phyloP scores from a whole-genome alignment of 30 jellyfish, hydroid and myxozoan genomes.

The Sanderia malayensis region DNA sequence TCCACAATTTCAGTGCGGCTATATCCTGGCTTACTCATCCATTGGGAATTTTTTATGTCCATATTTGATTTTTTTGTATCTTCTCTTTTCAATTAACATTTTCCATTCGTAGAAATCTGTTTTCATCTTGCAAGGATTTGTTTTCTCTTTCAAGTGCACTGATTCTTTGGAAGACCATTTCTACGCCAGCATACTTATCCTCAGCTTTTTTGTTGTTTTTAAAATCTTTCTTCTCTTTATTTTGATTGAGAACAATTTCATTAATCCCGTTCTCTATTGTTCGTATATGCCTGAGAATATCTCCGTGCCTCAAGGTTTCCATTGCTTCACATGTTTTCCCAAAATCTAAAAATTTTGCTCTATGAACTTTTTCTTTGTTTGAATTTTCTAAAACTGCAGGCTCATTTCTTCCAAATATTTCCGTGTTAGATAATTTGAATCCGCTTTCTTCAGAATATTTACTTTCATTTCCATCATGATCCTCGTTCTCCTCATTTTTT shows the following conservation, averaged over 20 bases:
- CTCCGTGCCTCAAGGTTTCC: neutral
- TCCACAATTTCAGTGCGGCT: neutral
- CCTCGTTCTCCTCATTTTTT: neutral
- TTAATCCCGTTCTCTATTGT: neutral
- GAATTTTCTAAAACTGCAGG: neutral
- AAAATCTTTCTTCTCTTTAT: neutral
- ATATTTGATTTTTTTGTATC: neutral
- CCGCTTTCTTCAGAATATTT: neutral
- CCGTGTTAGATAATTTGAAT: neutral
- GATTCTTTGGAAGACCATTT: neutral
- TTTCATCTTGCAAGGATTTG: neutral
- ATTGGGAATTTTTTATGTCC: neutral
- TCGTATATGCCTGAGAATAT: neutral
- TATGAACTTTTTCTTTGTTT: neutral
- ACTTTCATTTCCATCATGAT: neutral
- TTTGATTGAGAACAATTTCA: neutral
- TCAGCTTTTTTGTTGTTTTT: neutral
- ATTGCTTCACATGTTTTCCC: neutral
- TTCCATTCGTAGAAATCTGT: neutral
- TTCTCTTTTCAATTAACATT: neutral
- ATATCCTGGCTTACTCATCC: neutral
- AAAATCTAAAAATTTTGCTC: neutral
- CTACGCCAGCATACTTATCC: neutral
- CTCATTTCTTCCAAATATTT: neutral
- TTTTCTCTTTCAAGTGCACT: neutral